Evolutionary conservation across 2,888 invertebrate genomes (phyloP), one percentile per base, ranked within the genome.

Genomic region (Ramazzottius varieornatus): DNA sequence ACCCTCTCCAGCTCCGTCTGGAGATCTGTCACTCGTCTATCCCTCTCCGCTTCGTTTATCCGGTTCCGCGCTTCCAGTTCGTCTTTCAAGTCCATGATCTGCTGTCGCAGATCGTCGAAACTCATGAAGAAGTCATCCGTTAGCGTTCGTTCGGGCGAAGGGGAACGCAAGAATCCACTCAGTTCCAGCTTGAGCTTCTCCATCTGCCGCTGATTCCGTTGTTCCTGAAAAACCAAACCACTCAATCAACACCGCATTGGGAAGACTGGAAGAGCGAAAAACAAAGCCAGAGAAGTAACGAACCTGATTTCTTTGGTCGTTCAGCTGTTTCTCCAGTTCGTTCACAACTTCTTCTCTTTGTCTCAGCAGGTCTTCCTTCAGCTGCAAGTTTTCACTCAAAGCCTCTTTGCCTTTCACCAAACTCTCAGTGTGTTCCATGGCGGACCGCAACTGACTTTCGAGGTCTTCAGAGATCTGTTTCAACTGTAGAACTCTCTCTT

Each of bases 61-160:
- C 29, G 54, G 54, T 54, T 54, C 29, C 24, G 8, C 20, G 29
- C 54, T 8, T 4, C 20, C 20, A 54, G 54, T 54, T 54, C 54
- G 54, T 54, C 54, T 24, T 54, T 54, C n/a, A 54, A 24, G 29
- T 54, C 54, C 20, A 29, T n/a, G 29, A 54, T 29, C 54, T 54
- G 54, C 54, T 54, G 20, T 24, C 54, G 54, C 20, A 54, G 54
- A 54, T 54, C 54, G 54, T 54, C 54, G n/a, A 54, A 54, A 29
- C 29, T 54, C 40, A 40, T 40, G 40, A 40, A 40, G 40, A 20
- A 40, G 20, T 8, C 40, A 8, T 40, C 40, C 8, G 8, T 40
- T 20, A 40, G 40, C 8, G 40, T 13, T 20, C 16, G 54, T 24
- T 54, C 54, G 13, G 54, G 54, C 29, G 54, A 54, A 4, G 54